Percentiles rank a stretch among this genome's conserved stretches.
Evolutionary conservation across 2,888 invertebrate genomes (phyloP).

Genomic region (Tethea ocularis): DNA sequence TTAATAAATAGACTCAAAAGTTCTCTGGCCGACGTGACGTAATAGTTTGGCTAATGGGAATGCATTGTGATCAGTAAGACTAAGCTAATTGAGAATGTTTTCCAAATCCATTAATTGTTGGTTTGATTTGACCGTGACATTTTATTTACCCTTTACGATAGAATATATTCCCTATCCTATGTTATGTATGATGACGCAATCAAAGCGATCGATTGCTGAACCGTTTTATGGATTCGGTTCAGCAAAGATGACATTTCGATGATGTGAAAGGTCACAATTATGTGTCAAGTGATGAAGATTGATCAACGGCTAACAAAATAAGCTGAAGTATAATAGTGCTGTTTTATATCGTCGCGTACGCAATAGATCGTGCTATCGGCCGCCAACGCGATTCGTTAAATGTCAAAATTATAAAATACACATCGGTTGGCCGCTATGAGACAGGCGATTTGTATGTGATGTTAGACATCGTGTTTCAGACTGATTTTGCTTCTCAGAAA

Average conservation of each 20-base stretch:
- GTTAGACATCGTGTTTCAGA: conserved; percentile 42
- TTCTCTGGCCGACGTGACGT: conserved; percentile 21
- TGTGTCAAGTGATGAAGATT: conserved; percentile 31
- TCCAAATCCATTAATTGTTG: neutral
- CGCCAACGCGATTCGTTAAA: conserved; percentile 35
- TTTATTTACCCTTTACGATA: neutral
- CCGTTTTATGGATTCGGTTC: conserved; percentile 49
- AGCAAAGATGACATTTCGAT: conserved; percentile 51
- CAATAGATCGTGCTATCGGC: conserved; percentile 14
- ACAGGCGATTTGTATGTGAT: conserved; percentile 55
- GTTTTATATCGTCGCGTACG: conserved; percentile 10
- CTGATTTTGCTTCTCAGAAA: conserved; percentile 44
- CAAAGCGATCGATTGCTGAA: conserved; percentile 39
- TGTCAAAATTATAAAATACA: conserved; percentile 38
- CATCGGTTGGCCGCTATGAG: conserved; percentile 33
- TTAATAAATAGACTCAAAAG: conserved; percentile 40
- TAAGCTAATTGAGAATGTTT: neutral
- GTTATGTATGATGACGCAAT: conserved; percentile 7
- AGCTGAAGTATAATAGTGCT: conserved; percentile 16
- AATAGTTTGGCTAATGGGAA: too few species aligned
- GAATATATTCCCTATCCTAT: conserved; percentile 6
- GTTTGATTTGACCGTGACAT: conserved; percentile 4
- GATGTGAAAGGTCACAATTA: conserved; percentile 49
- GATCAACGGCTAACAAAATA: conserved; percentile 38
- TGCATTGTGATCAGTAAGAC: too few species aligned